Percentiles rank a stretch among this genome's conserved stretches.
These are phyloP conservation scores for Harpalus rubripes DNA, from an alignment of 2,888 invertebrate species.

Conservation along the genomic window DNA sequence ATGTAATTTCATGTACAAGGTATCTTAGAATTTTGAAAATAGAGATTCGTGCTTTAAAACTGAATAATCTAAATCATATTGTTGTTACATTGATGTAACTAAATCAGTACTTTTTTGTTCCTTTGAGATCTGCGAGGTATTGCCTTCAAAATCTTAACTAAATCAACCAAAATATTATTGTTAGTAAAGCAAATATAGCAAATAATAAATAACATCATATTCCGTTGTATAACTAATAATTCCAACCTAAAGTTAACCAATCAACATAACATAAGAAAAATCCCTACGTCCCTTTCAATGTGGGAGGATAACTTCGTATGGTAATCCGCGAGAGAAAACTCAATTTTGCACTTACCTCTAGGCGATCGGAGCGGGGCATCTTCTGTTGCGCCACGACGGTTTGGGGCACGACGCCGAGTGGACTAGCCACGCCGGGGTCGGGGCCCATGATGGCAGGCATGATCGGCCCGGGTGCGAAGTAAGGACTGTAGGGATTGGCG, in stretches of 20 bases:
- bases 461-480: constrained; percentile 92
- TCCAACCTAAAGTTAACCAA: too few relatives aligned
- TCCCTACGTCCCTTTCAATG: too few relatives aligned
- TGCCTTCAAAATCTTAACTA: neutral
- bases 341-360: constrained; percentile 85
- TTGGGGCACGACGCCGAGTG: constrained; percentile 90
- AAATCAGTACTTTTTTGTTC: too few relatives aligned
- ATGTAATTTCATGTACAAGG: too few relatives aligned
- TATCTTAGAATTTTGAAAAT: too few relatives aligned
- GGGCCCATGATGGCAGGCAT: constrained; percentile 94
- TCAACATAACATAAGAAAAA: too few relatives aligned
- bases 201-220: constrained; percentile 6
- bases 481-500: constrained; percentile 93
- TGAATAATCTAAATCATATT: too few relatives aligned
- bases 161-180: neutral
- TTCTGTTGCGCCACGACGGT: constrained; percentile 94
- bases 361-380: constrained; percentile 95
- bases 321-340: constrained; percentile 71
- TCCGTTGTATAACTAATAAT: neutral
- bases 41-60: too few relatives aligned
- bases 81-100: too few relatives aligned
- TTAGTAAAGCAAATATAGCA: constrained; percentile 7
- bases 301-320: neutral
- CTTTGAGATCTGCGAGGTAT: too few relatives aligned
- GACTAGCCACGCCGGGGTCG: constrained; percentile 90